phyloP scores from a whole-genome alignment of 2,888 invertebrate species.

The Drosophila yooni region DNA sequence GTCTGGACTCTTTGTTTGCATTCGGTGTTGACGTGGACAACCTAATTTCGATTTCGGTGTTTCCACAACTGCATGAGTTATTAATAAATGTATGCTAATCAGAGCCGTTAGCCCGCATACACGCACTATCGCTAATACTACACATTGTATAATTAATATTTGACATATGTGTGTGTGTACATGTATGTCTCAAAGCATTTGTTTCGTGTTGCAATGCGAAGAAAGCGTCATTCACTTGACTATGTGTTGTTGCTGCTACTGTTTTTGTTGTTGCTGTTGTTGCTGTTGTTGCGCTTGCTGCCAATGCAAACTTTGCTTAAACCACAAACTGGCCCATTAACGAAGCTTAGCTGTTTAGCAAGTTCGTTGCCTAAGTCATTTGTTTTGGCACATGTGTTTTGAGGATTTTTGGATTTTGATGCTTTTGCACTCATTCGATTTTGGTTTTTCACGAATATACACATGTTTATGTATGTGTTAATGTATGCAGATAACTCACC shows the following conservation, averaged over 20 bases:
- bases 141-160: slow-evolving; percentile 10
- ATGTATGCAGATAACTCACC: slow-evolving; percentile 5
- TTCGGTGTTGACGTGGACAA: slow-evolving; percentile 18
- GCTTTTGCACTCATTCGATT: neutral
- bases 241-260: slow-evolving; percentile 12
- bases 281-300: slow-evolving; percentile 17
- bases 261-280: slow-evolving; percentile 17
- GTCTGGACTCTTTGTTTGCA: slow-evolving; percentile 11
- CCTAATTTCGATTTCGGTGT: slow-evolving; percentile 23
- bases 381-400: slow-evolving; percentile 25
- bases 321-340: slow-evolving; percentile 18
- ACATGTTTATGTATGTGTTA: neutral
- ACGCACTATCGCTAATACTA: slow-evolving; percentile 14
- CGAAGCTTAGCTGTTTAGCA: slow-evolving; percentile 32
- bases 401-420: slow-evolving; percentile 7
- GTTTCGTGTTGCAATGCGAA: slow-evolving; percentile 48
- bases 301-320: slow-evolving; percentile 28
- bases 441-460: slow-evolving; percentile 1
- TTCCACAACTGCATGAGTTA: slow-evolving; percentile 58
- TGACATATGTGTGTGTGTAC: neutral
- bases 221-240: slow-evolving; percentile 40
- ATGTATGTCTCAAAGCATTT: slow-evolving; percentile 4
- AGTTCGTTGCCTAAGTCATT: slow-evolving; percentile 69
- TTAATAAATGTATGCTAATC: slow-evolving; percentile 76
- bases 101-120: slow-evolving; percentile 35